phyloP scores from a whole-genome alignment of 1,140 invertebrate species.

The Ostrea edulis region DNA sequence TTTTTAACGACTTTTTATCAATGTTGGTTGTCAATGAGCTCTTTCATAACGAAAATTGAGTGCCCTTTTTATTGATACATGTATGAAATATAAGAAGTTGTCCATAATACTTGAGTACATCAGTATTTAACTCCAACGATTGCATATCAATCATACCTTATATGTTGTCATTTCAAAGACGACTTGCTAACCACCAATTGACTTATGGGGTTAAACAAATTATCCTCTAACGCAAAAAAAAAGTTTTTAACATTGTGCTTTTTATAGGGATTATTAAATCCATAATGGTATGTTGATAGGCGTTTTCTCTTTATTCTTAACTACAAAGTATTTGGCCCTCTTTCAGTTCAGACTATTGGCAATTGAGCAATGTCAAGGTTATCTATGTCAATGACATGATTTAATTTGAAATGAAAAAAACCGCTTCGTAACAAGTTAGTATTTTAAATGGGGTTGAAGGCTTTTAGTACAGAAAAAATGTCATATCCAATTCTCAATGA shows the following conservation, averaged over 20 bases:
- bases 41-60: background rate
- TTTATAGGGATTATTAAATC: constrained; percentile 15
- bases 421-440: too few species aligned
- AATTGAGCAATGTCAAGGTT: background rate
- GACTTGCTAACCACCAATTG: background rate
- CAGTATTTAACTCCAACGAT: constrained; percentile 15
- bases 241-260: background rate
- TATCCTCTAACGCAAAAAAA: constrained; percentile 33
- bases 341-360: background rate
- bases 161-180: constrained; percentile 30
- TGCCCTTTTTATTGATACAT: constrained; percentile 9
- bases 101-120: background rate
- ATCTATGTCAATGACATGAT: background rate
- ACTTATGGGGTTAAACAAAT: constrained; percentile 31
- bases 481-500: too few species aligned
- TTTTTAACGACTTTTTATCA: constrained; percentile 11
- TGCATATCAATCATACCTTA: constrained; percentile 19
- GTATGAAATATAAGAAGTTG: constrained; percentile 25
- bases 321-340: constrained; percentile 9
- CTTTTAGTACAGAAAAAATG: too few species aligned
- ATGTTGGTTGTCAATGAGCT: constrained; percentile 2
- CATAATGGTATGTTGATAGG: constrained; percentile 16
- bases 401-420: background rate
- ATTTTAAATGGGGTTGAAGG: too few species aligned
- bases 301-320: constrained; percentile 20